Evolutionary conservation across 1,140 invertebrate genomes (phyloP).

Genomic region (Orchestia grillus): DNA sequence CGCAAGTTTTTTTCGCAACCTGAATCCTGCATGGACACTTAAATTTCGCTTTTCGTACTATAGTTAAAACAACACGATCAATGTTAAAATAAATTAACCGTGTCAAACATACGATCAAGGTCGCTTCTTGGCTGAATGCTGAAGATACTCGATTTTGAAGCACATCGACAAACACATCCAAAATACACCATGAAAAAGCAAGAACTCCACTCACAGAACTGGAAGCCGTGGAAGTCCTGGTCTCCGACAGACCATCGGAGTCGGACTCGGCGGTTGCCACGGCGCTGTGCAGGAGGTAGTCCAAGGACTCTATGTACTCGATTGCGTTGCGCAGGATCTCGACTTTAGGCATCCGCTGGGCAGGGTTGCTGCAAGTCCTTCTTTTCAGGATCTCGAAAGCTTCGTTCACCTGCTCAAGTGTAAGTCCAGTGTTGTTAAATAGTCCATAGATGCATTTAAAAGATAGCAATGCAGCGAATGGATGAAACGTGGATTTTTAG

Average conservation of each 20-base stretch:
- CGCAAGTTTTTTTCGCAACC: no score
- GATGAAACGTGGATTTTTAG: not conserved
- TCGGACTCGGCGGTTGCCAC: slow-evolving; percentile 54
- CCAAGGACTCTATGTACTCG: slow-evolving; percentile 96
- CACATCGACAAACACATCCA: no score
- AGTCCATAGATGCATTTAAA: no score
- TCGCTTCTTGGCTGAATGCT: not conserved
- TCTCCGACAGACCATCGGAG: slow-evolving; percentile 59
- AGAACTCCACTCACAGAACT: slow-evolving; percentile 61
- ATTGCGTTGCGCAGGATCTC: slow-evolving; percentile 97
- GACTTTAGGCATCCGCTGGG: slow-evolving; percentile 95
- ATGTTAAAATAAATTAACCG: no score
- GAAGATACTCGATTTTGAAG: no score
- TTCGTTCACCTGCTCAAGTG: slow-evolving; percentile 86
- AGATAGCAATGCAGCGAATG: not conserved
- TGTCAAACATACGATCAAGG: not conserved
- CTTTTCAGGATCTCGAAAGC: slow-evolving; percentile 95
- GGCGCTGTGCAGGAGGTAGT: slow-evolving; percentile 81
- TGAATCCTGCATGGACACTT: no score
- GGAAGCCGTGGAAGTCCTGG: slow-evolving; percentile 58
- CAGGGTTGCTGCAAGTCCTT: slow-evolving; percentile 92
- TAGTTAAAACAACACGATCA: no score
- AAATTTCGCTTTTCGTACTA: no score
- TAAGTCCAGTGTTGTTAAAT: no score
- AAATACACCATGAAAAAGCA: not conserved